Evolutionary conservation across 2,113 vertebrate genomes (phyloP).

Genomic region (Sturnus vulgaris): DNA sequence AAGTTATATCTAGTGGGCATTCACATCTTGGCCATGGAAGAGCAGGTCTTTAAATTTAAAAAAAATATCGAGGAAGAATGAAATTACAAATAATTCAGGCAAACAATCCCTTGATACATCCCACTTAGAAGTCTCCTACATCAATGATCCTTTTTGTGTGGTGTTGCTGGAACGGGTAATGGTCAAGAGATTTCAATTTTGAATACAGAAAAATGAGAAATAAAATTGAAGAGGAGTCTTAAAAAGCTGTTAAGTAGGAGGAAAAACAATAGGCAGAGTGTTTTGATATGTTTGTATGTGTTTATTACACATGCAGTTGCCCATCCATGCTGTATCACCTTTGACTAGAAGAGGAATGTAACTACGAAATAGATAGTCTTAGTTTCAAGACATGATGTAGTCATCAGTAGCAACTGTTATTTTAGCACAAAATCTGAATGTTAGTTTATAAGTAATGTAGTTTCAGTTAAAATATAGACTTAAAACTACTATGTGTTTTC

Average conservation of each 20-base stretch:
- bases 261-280: not conserved
- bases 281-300: not conserved
- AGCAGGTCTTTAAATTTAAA: slow-evolving; percentile 24
- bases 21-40: slow-evolving; percentile 1
- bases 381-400: slow-evolving; percentile 23
- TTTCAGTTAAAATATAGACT: not conserved
- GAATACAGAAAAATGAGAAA: slow-evolving; percentile 8
- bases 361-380: not conserved
- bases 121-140: not conserved
- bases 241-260: slow-evolving; percentile 22
- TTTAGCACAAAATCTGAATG: slow-evolving; percentile 31
- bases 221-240: not conserved
- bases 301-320: not conserved
- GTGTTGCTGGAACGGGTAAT: not conserved
- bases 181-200: slow-evolving; percentile 2
- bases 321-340: not conserved
- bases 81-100: slow-evolving; percentile 17
- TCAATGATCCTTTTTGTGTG: not conserved
- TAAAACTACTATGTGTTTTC: not conserved
- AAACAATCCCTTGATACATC: slow-evolving; percentile 20
- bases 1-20: slow-evolving; percentile 13
- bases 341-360: not conserved
- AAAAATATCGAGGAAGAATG: not conserved
- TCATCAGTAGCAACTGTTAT: not conserved
- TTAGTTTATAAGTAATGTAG: not conserved